These are phyloP conservation scores for Chaetorhynchus papuensis DNA, from an alignment of 2,113 vertebrate genomes.

Conservation along the genomic window DNA sequence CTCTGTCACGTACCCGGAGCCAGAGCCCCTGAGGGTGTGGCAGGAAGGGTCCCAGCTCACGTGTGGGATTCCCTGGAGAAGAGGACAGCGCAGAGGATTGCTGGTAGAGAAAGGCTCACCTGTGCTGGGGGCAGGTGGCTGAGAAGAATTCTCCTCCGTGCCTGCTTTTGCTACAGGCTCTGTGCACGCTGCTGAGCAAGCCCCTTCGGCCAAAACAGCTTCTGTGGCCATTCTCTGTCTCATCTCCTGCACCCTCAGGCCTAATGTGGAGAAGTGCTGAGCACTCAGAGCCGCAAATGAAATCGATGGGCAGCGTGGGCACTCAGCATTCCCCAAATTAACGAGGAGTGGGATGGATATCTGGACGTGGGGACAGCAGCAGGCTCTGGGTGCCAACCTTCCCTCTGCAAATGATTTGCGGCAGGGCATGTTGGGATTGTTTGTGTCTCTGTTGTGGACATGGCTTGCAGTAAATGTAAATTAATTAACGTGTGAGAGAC, in stretches of 20 bases:
- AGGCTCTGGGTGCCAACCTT: background rate
- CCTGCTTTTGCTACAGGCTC: background rate
- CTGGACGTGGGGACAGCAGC: background rate
- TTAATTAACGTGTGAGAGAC: background rate
- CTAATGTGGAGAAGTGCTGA: background rate
- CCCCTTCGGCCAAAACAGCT: background rate
- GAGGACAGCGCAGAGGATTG: background rate
- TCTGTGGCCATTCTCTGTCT: background rate
- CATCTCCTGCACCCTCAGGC: background rate
- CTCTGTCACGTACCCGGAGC: background rate
- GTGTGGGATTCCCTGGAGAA: background rate
- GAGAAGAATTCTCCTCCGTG: background rate
- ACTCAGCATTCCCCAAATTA: background rate
- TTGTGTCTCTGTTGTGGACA: background rate
- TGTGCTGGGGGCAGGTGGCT: background rate
- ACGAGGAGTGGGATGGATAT: background rate
- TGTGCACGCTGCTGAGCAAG: background rate
- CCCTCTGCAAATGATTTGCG: background rate
- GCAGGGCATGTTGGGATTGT: fast-evolving
- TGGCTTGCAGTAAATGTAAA: background rate
- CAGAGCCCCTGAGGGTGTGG: background rate
- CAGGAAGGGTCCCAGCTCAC: background rate
- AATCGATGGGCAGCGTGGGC: background rate
- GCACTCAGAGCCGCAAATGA: background rate
- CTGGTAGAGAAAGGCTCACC: background rate